Evolutionary conservation across 2,797 vertebrate genomes (phyloP).

Genomic region (Danio kyathit): DNA sequence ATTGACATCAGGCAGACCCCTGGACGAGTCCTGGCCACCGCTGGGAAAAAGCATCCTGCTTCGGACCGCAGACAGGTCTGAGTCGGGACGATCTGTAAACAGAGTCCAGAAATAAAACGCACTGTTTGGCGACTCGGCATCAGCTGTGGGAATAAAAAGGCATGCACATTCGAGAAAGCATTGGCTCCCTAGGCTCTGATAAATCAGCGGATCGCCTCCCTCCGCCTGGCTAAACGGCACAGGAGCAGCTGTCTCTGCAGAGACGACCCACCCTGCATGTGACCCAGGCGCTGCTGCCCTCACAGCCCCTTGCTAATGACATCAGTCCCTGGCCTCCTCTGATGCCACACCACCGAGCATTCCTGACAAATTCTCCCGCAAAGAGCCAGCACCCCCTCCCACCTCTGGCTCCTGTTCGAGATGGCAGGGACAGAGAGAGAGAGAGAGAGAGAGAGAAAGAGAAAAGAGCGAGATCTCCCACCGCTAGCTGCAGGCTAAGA

Average conservation of each 20-base stretch:
- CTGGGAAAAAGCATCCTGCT: constrained; percentile 98
- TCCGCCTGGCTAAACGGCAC: constrained; percentile 76
- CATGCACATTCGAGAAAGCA: constrained; percentile 30
- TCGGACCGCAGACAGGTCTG: constrained; percentile 86
- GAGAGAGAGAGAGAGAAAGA: background rate
- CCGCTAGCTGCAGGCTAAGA: constrained; percentile 62
- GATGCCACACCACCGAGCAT: constrained; percentile 83
- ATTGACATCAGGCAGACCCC: constrained; percentile 87
- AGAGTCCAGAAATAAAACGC: constrained; percentile 56
- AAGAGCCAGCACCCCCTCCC: constrained; percentile 60
- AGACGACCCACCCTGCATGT: constrained; percentile 97
- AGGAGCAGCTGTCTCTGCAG: constrained; percentile 88
- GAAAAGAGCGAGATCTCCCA: too few relatives aligned
- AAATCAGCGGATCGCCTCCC: constrained; percentile 45
- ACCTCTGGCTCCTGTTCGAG: constrained; percentile 73
- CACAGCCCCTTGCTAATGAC: constrained; percentile 93
- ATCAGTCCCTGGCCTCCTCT: constrained; percentile 84
- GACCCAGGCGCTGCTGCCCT: constrained; percentile 97
- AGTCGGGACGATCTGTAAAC: constrained; percentile 85
- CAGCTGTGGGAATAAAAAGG: constrained; percentile 34
- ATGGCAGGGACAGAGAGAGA: constrained; percentile 68
- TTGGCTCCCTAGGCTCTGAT: constrained; percentile 43
- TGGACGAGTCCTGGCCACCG: constrained; percentile 88
- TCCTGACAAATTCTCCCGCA: constrained; percentile 75
- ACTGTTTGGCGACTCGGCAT: constrained; percentile 45